A percentile compares a stretch with the other conserved stretches of the same genome.
These are phyloP conservation scores for Diphyllodes magnificus DNA, from an alignment of 2,113 vertebrate species.

Conservation along the genomic window DNA sequence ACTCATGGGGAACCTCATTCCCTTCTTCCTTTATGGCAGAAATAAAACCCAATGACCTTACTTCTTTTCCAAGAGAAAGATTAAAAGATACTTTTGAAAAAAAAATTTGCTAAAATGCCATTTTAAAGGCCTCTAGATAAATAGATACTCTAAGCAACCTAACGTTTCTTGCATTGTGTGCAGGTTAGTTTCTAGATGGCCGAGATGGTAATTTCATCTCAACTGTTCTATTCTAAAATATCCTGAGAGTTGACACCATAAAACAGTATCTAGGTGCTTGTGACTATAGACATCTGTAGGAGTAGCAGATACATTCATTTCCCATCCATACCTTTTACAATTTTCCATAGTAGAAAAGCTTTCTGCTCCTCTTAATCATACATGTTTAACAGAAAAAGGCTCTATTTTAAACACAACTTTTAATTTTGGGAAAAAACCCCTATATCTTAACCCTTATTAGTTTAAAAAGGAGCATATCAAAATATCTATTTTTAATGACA, in stretches of 20 bases:
- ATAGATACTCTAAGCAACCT: not conserved
- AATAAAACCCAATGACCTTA: not conserved
- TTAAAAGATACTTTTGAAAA: not conserved
- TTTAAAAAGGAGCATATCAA: not conserved
- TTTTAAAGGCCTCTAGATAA: not conserved
- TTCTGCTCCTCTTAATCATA: not conserved
- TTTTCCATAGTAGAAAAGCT: not conserved
- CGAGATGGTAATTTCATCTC: not conserved
- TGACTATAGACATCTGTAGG: not conserved
- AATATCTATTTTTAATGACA: not conserved
- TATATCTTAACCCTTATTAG: not conserved
- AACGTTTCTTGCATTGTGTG: not conserved
- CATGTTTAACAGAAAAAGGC: not conserved
- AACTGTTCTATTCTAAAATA: not conserved
- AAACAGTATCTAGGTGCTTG: not conserved
- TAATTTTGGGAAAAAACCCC: not conserved
- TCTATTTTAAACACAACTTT: not conserved
- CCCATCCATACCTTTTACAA: not conserved
- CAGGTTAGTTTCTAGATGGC: not conserved
- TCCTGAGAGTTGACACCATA: not conserved
- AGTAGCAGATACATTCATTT: not conserved
- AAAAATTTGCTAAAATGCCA: not conserved
- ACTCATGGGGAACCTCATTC: not conserved
- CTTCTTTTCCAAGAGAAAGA: not conserved
- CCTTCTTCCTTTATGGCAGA: not conserved